Base-by-base conservation (phyloP, 92 coral and sea anemone genomes). In the Actinernus sp. region DNA sequence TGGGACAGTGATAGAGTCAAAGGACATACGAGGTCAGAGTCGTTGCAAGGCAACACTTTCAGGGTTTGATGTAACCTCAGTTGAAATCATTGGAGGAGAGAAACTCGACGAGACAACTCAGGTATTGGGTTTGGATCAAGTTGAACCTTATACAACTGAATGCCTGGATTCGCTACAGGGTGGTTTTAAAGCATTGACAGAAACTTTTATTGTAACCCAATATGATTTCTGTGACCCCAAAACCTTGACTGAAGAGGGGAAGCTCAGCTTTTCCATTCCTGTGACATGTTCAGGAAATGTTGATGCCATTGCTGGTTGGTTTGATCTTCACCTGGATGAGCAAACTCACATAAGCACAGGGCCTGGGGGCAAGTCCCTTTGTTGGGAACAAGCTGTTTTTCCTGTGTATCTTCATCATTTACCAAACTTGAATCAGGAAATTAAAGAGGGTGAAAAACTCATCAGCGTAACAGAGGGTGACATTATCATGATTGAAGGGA, bases 371-470 rank as follows among this genome's bases (percentile, higher is more conserved):
- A 68, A 76, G 17, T 91, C 97, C 8, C 82, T 92, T 0, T 95
- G 99, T 78, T 95, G 99, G 99, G 99, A 95, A 38, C 99, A 95
- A 52, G 99, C 97, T n/a, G 73, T 95, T 32, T 95, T 73, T 56
- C 96, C 99, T 10, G 84, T 86, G 8, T 83, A 75, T 60, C 65
- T 58, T 26, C 52, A 49, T 41, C 44, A 77, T 34, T 27, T 68
- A 3, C 23, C 17, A 3, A 32, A 36, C 2, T 25, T 22, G 4
- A 46, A 31, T 1, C 31, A 38, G 4, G 19, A 26, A 13, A 61
- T 53, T 14, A 34, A 38, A 8, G 48, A 34, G 4, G 3, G 30
- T 23, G 67, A 71, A 24, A 59, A 62, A 9, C 47, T 76, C 21
- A 32, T 68, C 28, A 31, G 20, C 24, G 81, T 73, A 11, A 45